Conservation (phyloP, 2,113 vertebrate genomes). For the Vidua chalybeata region DNA sequence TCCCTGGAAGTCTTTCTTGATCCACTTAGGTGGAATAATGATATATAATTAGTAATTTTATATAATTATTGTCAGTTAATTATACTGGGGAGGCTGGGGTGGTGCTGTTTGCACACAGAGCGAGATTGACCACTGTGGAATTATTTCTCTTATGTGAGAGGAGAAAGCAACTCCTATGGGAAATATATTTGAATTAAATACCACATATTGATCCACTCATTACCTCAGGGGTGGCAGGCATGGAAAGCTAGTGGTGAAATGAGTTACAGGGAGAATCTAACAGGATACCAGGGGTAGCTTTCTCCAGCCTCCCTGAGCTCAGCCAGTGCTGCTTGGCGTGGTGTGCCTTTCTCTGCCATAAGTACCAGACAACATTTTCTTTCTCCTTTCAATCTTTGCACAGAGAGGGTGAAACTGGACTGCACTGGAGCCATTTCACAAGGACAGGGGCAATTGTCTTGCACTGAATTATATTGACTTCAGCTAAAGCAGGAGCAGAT, state of each 20-base stretch:
- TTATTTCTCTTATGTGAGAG: background rate
- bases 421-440: background rate
- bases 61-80: background rate
- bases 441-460: background rate
- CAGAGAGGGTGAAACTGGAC: background rate
- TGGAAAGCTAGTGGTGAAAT: background rate
- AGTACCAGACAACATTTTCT: background rate
- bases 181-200: background rate
- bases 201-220: background rate
- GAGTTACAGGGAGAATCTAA: background rate
- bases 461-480: background rate
- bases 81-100: background rate
- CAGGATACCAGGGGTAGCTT: background rate
- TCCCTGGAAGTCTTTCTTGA: background rate
- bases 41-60: no score
- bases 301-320: background rate
- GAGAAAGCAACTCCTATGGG: background rate
- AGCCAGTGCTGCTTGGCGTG: background rate
- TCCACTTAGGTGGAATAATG: background rate
- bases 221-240: background rate
- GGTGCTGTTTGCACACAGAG: background rate
- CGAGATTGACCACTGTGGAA: background rate
- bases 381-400: background rate
- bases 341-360: background rate
- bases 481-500: background rate